Evolutionary conservation across 2,888 invertebrate genomes (phyloP).

Genomic region (Alsophila aescularia): DNA sequence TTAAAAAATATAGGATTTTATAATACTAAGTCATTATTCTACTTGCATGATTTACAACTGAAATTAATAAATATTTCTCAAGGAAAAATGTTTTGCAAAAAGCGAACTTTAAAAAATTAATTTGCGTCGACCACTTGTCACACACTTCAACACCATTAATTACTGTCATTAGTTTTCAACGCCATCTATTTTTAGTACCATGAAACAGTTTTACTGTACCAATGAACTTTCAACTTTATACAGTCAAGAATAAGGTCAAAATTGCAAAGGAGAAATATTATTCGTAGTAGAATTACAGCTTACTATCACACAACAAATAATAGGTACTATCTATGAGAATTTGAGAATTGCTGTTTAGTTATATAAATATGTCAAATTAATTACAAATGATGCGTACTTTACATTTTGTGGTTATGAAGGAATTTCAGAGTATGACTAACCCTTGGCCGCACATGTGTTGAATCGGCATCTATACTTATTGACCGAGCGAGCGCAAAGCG

Average conservation of each 20-base stretch:
- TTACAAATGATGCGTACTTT: slow-evolving; percentile 17
- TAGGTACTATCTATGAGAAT: too few species aligned
- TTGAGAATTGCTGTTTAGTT: slow-evolving; percentile 20
- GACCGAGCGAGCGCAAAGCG: too few species aligned
- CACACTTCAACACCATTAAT: slow-evolving; percentile 43
- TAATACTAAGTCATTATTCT: too few species aligned
- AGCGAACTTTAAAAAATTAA: slow-evolving; percentile 7
- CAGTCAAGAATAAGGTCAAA: slow-evolving; percentile 7
- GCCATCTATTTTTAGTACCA: slow-evolving; percentile 19
- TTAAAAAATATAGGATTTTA: too few species aligned
- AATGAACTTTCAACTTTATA: slow-evolving; percentile 4
- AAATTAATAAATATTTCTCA: slow-evolving; percentile 2
- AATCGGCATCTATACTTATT: too few species aligned
- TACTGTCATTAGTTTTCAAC: slow-evolving; percentile 27
- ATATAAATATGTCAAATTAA: slow-evolving; percentile 36
- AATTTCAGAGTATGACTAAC: too few species aligned
- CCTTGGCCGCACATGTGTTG: too few species aligned
- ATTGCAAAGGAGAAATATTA: slow-evolving; percentile 8
- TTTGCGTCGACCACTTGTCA: slow-evolving; percentile 38
- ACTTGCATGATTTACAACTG: neutral
- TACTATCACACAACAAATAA: too few species aligned
- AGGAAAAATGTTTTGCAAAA: neutral
- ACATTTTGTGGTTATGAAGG: slow-evolving; percentile 15
- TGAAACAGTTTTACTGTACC: slow-evolving; percentile 8
- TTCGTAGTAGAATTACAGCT: slow-evolving; percentile 24